Evolutionary conservation across 2,888 invertebrate species (phyloP).

Genomic region (Podabrus alpinus): DNA sequence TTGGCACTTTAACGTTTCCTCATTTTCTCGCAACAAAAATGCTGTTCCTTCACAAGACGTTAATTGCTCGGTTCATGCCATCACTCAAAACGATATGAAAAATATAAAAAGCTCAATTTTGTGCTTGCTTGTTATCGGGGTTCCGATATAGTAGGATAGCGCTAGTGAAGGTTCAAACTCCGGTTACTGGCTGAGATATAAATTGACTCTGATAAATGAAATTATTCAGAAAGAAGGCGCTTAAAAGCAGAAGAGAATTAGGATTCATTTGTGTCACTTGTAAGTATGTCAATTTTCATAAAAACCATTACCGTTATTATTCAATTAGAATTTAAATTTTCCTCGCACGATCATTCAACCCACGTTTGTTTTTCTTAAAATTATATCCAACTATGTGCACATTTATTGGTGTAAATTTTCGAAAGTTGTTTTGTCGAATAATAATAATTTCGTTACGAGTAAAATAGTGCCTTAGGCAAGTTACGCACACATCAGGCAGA

Average conservation of each 20-base stretch:
- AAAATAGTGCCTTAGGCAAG: conserved; percentile 13
- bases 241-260: background rate
- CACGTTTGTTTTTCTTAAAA: too few relatives aligned
- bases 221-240: background rate
- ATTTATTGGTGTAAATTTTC: background rate
- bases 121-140: background rate
- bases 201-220: background rate
- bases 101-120: background rate
- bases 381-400: too few relatives aligned
- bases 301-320: background rate
- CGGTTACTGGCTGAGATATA: background rate
- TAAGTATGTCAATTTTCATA: background rate
- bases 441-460: background rate
- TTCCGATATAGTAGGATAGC: background rate
- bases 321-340: background rate
- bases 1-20: background rate
- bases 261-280: background rate
- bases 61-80: background rate
- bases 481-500: conserved; percentile 8
- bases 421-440: background rate
- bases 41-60: background rate
- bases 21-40: background rate
- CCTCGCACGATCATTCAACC: background rate
- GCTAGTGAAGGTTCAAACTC: background rate
- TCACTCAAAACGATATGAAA: background rate